Evolutionary conservation across 2,888 invertebrate genomes (phyloP).

Genomic region (Andrena chrysosceles): DNA sequence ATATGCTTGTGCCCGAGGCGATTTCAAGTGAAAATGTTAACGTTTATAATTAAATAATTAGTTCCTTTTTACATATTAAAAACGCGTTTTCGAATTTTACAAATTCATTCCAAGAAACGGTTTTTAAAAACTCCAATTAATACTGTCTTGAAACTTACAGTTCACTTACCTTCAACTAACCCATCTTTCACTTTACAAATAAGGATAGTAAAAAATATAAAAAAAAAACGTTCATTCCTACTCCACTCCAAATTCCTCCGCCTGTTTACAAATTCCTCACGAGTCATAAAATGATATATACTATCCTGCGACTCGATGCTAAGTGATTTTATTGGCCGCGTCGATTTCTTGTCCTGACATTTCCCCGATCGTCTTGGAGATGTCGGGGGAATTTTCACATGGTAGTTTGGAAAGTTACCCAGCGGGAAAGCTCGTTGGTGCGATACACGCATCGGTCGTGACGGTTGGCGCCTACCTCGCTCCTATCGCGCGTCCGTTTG

Average conservation of each 20-base stretch:
- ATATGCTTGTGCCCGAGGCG: too few relatives aligned
- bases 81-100: too few relatives aligned
- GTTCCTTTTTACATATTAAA: too few relatives aligned
- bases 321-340: background rate
- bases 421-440: constrained; percentile 25
- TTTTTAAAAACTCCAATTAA: too few relatives aligned
- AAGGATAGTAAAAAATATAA: background rate
- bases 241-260: background rate
- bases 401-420: constrained; percentile 37
- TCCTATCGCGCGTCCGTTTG: constrained; percentile 56
- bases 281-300: background rate
- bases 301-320: background rate
- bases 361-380: background rate
- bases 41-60: too few relatives aligned
- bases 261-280: background rate
- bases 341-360: background rate
- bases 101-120: too few relatives aligned
- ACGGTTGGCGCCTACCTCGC: constrained; percentile 51
- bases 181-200: background rate
- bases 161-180: background rate
- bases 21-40: too few relatives aligned
- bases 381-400: constrained; percentile 9
- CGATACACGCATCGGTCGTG: constrained; percentile 35
- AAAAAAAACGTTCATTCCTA: constrained; percentile 2
- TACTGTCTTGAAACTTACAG: background rate